Evolutionary conservation across 2,888 invertebrate species (phyloP), one percentile per base, ranked within the genome.

Genomic region (Byasa hedistus): DNA sequence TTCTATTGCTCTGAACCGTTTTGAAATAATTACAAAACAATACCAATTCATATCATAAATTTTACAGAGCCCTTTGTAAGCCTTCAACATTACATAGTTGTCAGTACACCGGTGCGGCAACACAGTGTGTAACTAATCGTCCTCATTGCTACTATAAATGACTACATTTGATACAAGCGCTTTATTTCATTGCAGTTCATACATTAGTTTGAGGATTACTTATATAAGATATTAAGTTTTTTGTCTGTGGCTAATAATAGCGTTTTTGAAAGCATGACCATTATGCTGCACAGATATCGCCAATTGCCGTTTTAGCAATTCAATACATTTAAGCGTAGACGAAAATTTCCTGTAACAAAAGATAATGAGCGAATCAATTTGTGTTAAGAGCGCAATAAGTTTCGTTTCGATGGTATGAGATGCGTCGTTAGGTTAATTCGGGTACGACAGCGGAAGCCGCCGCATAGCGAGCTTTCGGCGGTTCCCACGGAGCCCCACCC

Each of bases 21-120:
- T 85, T 80, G 83, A 85, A 87, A 88, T 86, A 89, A 90, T 89
- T 87, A 90, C 87, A 84, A 87, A 88, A 88, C 89, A 88, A 88
- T 86, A 86, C 80, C 78, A 85, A 85, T 83, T 80, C 81, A 83
- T 86, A 87, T 83, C 83, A 83, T 85, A 83, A 84, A 84, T 86
- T 83, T 84, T 81, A 84, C 79, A 81, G 83, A 81, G 81, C 81
- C 80, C 87, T 84, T 85, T 88, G 86, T 88, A 75, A 74, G 78
- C 79, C 78, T 82, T 81, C 79, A 77, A 77, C 71, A 69, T 72
- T 70, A 70, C 71, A 67, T 66, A 65, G 75, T 70, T 74, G 72
- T 71, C 66, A 65, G 70, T 71, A 71, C 68, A 62, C 64, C 70
- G 66, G 67, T 68, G 62, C 66, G 67, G 73, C 73, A 72, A 70